phyloP scores from a whole-genome alignment of 2,113 vertebrate species.

The Oreochromis aureus region DNA sequence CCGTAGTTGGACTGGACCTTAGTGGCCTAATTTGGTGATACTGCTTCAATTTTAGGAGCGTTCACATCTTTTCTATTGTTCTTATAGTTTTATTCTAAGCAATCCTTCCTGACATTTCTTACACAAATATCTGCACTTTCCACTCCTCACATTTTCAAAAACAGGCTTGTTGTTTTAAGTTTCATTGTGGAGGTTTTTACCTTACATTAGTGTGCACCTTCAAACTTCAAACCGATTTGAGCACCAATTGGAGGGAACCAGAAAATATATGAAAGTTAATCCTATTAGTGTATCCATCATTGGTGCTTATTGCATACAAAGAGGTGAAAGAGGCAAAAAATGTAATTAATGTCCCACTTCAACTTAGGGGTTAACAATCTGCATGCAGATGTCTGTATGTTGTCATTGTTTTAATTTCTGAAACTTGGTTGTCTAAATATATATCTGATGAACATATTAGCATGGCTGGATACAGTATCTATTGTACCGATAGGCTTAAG shows the following conservation, averaged over 20 bases:
- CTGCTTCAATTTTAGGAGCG: not conserved
- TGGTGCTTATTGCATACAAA: not conserved
- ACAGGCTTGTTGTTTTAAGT: not conserved
- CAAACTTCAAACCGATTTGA: not conserved
- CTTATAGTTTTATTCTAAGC: not conserved
- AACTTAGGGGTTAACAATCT: too few relatives aligned
- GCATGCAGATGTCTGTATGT: too few relatives aligned
- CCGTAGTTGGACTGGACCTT: not conserved
- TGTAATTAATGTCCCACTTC: too few relatives aligned
- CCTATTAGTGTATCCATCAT: not conserved
- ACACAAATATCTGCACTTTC: not conserved
- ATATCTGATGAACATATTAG: not conserved
- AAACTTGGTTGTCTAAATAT: not conserved
- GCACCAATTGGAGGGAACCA: not conserved
- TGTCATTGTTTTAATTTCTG: not conserved
- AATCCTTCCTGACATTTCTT: not conserved
- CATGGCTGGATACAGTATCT: not conserved
- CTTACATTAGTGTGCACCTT: not conserved
- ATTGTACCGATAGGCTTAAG: not conserved
- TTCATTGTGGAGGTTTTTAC: not conserved
- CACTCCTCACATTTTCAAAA: not conserved
- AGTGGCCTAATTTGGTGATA: not conserved
- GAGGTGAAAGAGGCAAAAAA: too few relatives aligned
- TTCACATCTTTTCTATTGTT: not conserved
- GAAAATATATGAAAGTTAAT: not conserved